Evolutionary conservation across 2,797 vertebrate species (phyloP), one percentile per base, ranked within the genome.

Genomic region (Acestrorhynchus altus): DNA sequence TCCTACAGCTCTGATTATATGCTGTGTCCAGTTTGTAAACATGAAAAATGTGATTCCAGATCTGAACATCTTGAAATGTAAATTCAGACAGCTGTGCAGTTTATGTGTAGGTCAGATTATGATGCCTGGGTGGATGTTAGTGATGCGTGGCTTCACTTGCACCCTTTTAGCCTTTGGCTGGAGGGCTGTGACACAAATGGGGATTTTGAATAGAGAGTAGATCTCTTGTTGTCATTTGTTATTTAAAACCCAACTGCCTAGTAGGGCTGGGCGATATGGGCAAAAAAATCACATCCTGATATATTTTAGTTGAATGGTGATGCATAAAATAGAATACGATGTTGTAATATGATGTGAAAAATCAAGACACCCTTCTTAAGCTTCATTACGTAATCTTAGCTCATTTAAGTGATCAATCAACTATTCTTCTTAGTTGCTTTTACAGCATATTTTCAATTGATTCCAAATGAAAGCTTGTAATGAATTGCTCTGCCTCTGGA

Each of bases 321-420:
- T n/a, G n/a, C n/a, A n/a, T n/a, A n/a, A n/a, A n/a, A n/a, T n/a
- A n/a, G n/a, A n/a, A n/a, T n/a, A n/a, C n/a, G n/a, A n/a, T n/a
- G n/a, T n/a, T n/a, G n/a, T n/a, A n/a, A n/a, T n/a, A n/a, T n/a
- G n/a, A n/a, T n/a, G n/a, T n/a, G n/a, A n/a, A n/a, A n/a, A n/a
- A n/a, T n/a, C n/a, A n/a, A n/a, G n/a, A n/a, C n/a, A 35, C 24
- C 61, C 57, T 49, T 47, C 31, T 49, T 12, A n/a, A n/a, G n/a
- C n/a, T n/a, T n/a, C n/a, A 3, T 11, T 1, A 72, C 35, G 57
- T 73, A 67, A 78, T 78, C 56, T 39, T 56, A 13, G 9, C 11
- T 70, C 9, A 35, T 57, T 51, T 26, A 7, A 1, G 31, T 47
- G 52, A 67, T 67, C 42, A 20, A 73, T 70, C 31, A 70, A 42